Evolutionary conservation across 2,888 invertebrate species (phyloP).

Genomic region (Drosophila putrida): DNA sequence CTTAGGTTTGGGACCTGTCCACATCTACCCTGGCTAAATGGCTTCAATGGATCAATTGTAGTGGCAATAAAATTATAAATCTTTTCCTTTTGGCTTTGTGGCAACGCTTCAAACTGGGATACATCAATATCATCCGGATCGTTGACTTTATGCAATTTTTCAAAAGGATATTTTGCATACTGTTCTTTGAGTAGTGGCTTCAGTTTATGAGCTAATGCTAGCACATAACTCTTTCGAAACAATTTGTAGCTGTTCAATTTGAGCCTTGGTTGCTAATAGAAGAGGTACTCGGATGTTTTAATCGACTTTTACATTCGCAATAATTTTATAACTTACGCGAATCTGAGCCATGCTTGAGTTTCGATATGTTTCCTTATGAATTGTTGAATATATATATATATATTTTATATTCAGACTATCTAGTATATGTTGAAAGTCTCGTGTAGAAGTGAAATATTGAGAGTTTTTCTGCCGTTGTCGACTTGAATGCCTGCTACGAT

Average conservation of each 20-base stretch:
- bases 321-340: neutral
- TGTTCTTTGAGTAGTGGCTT: slow-evolving; percentile 22
- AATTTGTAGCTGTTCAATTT: slow-evolving; percentile 20
- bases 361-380: neutral
- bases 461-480: neutral
- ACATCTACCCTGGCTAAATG: neutral
- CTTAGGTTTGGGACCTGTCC: neutral
- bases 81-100: neutral
- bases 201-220: slow-evolving; percentile 12
- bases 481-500: neutral
- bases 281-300: too few species aligned
- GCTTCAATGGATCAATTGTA: neutral
- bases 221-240: slow-evolving; percentile 14
- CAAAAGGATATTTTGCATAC: neutral
- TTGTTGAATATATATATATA: slow-evolving; percentile 6
- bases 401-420: neutral
- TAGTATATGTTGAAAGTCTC: neutral
- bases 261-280: slow-evolving; percentile 19
- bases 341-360: slow-evolving; percentile 20
- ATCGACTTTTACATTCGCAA: neutral
- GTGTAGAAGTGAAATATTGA: slow-evolving; percentile 1
- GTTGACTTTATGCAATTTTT: neutral
- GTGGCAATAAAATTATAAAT: neutral
- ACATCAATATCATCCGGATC: neutral
- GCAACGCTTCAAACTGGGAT: neutral